Percentiles rank a stretch among this genome's conserved stretches.
Conservation (phyloP, 2,113 vertebrate genomes). For the Tupaia chinensis region DNA sequence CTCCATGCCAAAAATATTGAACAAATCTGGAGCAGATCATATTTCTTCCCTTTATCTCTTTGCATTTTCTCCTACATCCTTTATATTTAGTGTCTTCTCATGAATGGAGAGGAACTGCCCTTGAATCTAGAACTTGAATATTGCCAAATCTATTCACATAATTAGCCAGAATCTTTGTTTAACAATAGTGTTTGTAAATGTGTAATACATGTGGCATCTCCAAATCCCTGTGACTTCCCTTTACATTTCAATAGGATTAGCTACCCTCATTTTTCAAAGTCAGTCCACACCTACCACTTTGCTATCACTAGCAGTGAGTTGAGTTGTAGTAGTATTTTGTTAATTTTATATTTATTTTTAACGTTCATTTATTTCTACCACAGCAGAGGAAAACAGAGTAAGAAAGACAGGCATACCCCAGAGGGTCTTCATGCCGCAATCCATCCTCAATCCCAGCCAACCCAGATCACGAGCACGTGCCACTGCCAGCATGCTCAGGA, state of each 20-base stretch:
- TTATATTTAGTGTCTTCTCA: neutral
- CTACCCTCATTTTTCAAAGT: neutral
- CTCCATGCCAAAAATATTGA: neutral
- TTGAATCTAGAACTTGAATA: neutral
- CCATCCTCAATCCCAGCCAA: too few species aligned
- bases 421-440: too few species aligned
- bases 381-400: too few species aligned
- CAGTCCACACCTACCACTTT: neutral
- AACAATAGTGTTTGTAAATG: neutral
- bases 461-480: too few species aligned
- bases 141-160: neutral
- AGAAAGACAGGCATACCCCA: too few species aligned
- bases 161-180: neutral
- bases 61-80: neutral
- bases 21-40: neutral
- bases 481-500: too few species aligned
- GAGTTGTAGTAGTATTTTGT: neutral
- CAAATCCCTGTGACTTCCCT: neutral
- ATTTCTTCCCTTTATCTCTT: neutral
- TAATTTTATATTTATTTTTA: too few species aligned
- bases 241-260: neutral
- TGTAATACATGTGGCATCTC: neutral
- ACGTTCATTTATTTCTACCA: too few species aligned
- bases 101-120: neutral
- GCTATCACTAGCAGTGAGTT: conserved; percentile 5